Evolutionary conservation across 2,113 vertebrate species (phyloP).

Genomic region (Semnornis frantzii): DNA sequence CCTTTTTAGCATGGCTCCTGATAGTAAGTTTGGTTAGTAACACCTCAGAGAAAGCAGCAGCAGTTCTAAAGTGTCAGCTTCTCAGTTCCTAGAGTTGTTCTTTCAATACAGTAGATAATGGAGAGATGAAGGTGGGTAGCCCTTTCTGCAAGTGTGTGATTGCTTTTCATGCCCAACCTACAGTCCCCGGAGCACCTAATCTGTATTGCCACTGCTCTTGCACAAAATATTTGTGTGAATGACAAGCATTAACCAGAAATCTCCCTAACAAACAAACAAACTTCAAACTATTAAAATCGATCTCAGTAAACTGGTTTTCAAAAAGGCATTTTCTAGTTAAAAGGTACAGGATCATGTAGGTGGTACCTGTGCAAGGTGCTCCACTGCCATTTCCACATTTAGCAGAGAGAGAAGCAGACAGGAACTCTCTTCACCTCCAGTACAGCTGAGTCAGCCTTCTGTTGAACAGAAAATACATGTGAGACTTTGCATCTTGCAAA

Average conservation of each 20-base stretch:
- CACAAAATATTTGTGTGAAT: neutral
- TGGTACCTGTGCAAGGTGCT: neutral
- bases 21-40: neutral
- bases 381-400: neutral
- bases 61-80: neutral
- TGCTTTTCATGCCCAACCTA: neutral
- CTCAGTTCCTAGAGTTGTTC: neutral
- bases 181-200: neutral
- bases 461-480: neutral
- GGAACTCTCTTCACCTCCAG: neutral
- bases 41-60: neutral
- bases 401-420: neutral
- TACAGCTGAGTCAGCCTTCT: neutral
- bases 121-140: neutral
- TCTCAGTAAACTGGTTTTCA: neutral
- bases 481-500: neutral
- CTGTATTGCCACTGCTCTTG: neutral
- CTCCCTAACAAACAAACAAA: neutral
- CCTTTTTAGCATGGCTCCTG: neutral
- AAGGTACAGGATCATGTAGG: neutral
- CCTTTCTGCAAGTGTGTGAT: neutral
- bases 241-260: neutral
- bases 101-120: neutral
- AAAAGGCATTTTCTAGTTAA: neutral
- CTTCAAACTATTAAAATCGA: neutral